Evolutionary conservation across 1,140 invertebrate genomes (phyloP).

Genomic region (Oreohelix idahoensis): DNA sequence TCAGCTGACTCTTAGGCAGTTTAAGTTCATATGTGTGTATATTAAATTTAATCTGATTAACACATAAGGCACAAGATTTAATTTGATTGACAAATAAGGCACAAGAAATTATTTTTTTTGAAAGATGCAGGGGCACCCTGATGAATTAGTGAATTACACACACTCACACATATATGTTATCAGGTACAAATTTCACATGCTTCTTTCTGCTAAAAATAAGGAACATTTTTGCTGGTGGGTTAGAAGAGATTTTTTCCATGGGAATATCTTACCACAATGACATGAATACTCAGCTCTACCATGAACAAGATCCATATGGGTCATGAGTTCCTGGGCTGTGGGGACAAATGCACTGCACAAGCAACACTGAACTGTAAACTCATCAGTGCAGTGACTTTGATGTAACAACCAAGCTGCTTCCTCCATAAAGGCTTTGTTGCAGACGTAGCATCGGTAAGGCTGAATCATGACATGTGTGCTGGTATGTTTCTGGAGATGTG

Average conservation of each 20-base stretch:
- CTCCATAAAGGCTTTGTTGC: slow-evolving; percentile 37
- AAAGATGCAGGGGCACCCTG: too few relatives aligned
- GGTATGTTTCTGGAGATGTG: slow-evolving; percentile 37
- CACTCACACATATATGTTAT: too few relatives aligned
- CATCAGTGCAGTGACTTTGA: slow-evolving; percentile 16
- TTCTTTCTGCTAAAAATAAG: slow-evolving; percentile 21
- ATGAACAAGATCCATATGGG: slow-evolving; percentile 35
- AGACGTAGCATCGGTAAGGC: slow-evolving; percentile 31
- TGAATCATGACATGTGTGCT: slow-evolving; percentile 39
- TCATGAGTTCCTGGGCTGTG: slow-evolving; percentile 22
- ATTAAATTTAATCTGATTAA: too few relatives aligned
- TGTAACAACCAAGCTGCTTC: slow-evolving; percentile 22
- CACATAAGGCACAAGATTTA: too few relatives aligned
- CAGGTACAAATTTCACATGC: neutral
- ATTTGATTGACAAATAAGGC: too few relatives aligned
- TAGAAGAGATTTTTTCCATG: slow-evolving; percentile 40
- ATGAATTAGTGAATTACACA: too few relatives aligned
- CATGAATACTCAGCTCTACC: slow-evolving; percentile 34
- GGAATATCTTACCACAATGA: slow-evolving; percentile 36
- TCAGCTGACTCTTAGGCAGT: too few relatives aligned
- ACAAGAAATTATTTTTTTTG: too few relatives aligned
- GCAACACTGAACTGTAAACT: slow-evolving; percentile 35
- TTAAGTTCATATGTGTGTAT: too few relatives aligned
- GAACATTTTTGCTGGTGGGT: slow-evolving; percentile 42
- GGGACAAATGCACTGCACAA: slow-evolving; percentile 31